These are phyloP conservation scores for Hydrozoanthus gracilis DNA, from an alignment of 92 coral and sea anemone genomes.

Conservation along the genomic window DNA sequence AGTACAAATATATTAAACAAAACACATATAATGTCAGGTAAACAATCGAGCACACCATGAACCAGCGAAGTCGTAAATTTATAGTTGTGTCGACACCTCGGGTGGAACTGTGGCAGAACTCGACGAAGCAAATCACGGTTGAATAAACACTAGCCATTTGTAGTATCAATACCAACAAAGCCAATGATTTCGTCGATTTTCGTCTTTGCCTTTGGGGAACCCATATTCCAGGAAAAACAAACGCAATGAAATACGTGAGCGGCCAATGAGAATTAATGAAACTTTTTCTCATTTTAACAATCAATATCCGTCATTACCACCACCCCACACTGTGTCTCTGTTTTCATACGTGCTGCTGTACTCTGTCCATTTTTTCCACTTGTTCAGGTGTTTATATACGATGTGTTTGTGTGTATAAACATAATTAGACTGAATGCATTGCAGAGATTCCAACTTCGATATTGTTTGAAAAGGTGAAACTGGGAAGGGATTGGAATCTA, in stretches of 20 bases:
- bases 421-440: no score
- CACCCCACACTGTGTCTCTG: no score
- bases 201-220: constrained; percentile 13
- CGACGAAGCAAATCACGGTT: constrained; percentile 16
- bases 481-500: no score
- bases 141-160: neutral
- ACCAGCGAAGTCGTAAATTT: constrained; percentile 26
- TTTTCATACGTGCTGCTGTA: no score
- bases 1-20: constrained; percentile 8
- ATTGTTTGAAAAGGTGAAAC: no score
- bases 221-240: constrained; percentile 46
- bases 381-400: no score
- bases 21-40: constrained; percentile 13
- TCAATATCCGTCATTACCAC: no score
- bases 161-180: neutral
- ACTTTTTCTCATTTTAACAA: neutral
- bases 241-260: constrained; percentile 9
- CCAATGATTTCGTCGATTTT: neutral
- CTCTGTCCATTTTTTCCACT: no score
- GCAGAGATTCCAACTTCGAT: no score
- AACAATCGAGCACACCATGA: constrained; percentile 26
- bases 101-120: constrained; percentile 19
- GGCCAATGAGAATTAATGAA: constrained; percentile 26
- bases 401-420: no score
- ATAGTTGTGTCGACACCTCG: constrained; percentile 26